Base-by-base conservation (phyloP, 2,888 invertebrate genomes). In the Epiperipatus broadwayi region DNA sequence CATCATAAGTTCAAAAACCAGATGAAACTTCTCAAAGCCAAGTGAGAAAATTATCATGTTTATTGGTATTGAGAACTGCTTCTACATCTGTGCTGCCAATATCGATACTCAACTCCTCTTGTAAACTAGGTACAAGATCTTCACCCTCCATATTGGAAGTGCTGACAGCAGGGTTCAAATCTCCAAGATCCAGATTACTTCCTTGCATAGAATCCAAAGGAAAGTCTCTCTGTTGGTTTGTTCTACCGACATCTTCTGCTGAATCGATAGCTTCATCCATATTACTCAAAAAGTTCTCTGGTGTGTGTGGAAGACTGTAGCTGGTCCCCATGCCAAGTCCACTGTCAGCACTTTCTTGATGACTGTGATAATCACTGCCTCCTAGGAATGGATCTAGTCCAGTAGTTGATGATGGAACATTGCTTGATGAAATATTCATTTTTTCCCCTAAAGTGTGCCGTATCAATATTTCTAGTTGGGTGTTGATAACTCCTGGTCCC, bases 301-400 rank as follows among this genome's bases (percentile, higher is more conserved):
- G 84, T 39, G 87, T 85, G 60, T 81, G 78, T 33, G 84, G 80
- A 66, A 85, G 72, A 44, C 83, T 81, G 63, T 84, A 87, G 48
- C 73, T 74, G 54, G 71, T 74, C 42, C 77, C 73, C 48, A 78
- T 75, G 53, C 87, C 87, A 44, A 89, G 68, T 37, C 91, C 91
- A 59, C 84, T 85, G 61, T 91, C 89, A 8, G 83, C 83, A 8
- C 85, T 85, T 62, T 87, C 89, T 61, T 91, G 89, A 46, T 89
- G 70, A 50, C 84, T 78, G 62, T 91, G 91, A 47, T 57, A 58
- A 53, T 85, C 85, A 39, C 75, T 73, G n/a, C 49, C 48, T 15
- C 50, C 78, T 65, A 56, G 49, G 41, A 56, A 56, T 15, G 55
- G 54, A 45, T 56, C 56, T 35, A 53, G 36, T 30, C 51, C 51